Evolutionary conservation across 64 coral and sea anemone species (phyloP).

Genomic region (Exaiptasia diaphana): DNA sequence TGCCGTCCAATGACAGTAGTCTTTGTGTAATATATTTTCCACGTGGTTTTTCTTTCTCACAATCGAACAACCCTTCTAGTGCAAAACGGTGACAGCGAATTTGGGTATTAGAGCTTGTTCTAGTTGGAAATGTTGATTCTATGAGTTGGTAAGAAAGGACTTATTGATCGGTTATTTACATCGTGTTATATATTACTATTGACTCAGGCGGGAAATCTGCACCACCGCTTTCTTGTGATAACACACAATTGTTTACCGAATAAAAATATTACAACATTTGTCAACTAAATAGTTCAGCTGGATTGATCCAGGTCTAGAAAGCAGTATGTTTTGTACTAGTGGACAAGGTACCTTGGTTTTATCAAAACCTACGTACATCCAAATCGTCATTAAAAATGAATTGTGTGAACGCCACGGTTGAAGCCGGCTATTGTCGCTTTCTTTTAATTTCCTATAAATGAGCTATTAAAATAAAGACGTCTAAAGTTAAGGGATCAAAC

Average conservation of each 20-base stretch:
- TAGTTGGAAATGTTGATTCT: too few species aligned
- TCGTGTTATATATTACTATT: constrained; percentile 36
- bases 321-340: too few species aligned
- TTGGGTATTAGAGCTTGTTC: too few species aligned
- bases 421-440: background rate
- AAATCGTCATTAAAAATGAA: constrained; percentile 16
- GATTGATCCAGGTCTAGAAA: background rate
- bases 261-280: constrained; percentile 28
- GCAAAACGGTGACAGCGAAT: too few species aligned
- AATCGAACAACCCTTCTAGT: too few species aligned
- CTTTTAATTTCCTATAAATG: constrained; percentile 14
- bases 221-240: background rate
- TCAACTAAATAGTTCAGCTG: background rate
- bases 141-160: too few species aligned
- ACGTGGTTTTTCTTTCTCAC: too few species aligned
- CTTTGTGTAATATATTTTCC: too few species aligned
- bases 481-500: constrained; percentile 11
- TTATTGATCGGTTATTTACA: constrained; percentile 22
- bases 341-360: too few species aligned
- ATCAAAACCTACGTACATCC: background rate
- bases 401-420: background rate
- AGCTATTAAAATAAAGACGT: constrained; percentile 8
- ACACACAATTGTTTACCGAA: constrained; percentile 12
- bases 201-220: constrained; percentile 8
- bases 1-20: too few species aligned